Evolutionary conservation across 2,797 vertebrate genomes (phyloP), one percentile per base, ranked within the genome.

Genomic region (Catharus ustulatus): DNA sequence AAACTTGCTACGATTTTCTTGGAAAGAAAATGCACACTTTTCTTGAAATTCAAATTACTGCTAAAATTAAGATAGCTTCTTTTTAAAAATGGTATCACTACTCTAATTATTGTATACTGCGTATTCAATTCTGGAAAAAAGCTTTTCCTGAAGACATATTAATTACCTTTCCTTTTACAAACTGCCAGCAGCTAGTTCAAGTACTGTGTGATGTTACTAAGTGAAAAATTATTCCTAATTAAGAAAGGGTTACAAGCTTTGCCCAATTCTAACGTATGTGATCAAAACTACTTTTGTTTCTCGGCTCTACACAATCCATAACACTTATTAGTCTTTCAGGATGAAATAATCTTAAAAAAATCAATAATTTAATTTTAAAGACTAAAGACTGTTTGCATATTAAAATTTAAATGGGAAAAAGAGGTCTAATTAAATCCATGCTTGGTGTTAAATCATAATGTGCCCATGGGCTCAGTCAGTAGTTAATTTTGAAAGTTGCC

Each of bases 101-200:
- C 80, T 72, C 46, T 81, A 94, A 94, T 94, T 93, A 80, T 42
- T 29, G 49, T 73, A 75, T 63, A 91, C 76, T 75, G 63, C 71
- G 81, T 30, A 94, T 84, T 93, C 77, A 79, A 3, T 71, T 93
- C 36, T 51, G 58, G 62, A 91, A 30, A 24, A 84, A 42, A 71
- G 42, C 64, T 95, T 94, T 91, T 97, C 54, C 93, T 58, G 59
- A 95, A 93, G 90, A 91, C 62, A 43, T 90, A 64, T 94, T 95
- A 97, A 97, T 97, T 96, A 96, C 84, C 87, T 94, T 93, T 96
- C 89, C 66, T 73, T 85, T 95, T 58, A 93, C 77, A 96, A 95
- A 89, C 40, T 90, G 94, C 92, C 72, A 89, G 80, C 48, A 84
- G 93, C 77, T 88, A 95, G 87, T 93, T 96, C 86, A 95, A 73